Conservation (phyloP, 2,888 invertebrate species). For the Andrena chrysosceles region DNA sequence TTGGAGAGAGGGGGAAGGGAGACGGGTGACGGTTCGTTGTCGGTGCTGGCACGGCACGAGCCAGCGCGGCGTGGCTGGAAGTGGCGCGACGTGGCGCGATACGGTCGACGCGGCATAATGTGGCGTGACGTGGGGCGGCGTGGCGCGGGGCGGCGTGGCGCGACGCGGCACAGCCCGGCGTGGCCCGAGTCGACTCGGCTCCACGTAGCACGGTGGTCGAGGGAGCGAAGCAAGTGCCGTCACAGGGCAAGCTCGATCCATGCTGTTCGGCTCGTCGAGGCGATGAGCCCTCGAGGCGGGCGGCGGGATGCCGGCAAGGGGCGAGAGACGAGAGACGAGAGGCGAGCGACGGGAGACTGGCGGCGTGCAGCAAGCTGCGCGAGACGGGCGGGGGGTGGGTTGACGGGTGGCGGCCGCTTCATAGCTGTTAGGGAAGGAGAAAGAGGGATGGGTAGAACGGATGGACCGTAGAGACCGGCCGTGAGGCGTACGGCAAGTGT, state of each 20-base stretch:
- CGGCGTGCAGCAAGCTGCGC: slow-evolving; percentile 61
- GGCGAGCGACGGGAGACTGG: slow-evolving; percentile 69
- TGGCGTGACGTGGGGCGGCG: slow-evolving; percentile 8
- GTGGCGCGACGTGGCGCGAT: slow-evolving; percentile 20
- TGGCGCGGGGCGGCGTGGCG: slow-evolving; percentile 8
- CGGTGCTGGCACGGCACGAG: slow-evolving; percentile 46
- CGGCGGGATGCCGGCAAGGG: slow-evolving; percentile 9
- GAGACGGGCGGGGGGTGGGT: slow-evolving; percentile 72
- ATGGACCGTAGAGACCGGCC: slow-evolving; percentile 56
- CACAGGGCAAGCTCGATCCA: slow-evolving; percentile 70
- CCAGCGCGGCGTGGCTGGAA: not conserved
- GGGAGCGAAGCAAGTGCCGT: slow-evolving; percentile 55
- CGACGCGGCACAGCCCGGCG: slow-evolving; percentile 32
- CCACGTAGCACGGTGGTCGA: slow-evolving; percentile 45
- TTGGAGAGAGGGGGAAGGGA: slow-evolving; percentile 31
- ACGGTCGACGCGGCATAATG: slow-evolving; percentile 7
- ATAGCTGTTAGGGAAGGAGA: slow-evolving; percentile 17
- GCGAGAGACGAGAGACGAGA: slow-evolving; percentile 32
- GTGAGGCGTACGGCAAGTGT: slow-evolving; percentile 47
- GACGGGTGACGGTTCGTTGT: slow-evolving; percentile 60
- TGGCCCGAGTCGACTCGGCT: slow-evolving; percentile 24
- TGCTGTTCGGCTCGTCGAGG: slow-evolving; percentile 80
- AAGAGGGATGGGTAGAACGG: slow-evolving; percentile 37
- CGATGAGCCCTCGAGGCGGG: slow-evolving; percentile 81
- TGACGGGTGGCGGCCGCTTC: slow-evolving; percentile 34